Conservation (phyloP, 2,113 vertebrate species). For the Lathamus discolor region DNA sequence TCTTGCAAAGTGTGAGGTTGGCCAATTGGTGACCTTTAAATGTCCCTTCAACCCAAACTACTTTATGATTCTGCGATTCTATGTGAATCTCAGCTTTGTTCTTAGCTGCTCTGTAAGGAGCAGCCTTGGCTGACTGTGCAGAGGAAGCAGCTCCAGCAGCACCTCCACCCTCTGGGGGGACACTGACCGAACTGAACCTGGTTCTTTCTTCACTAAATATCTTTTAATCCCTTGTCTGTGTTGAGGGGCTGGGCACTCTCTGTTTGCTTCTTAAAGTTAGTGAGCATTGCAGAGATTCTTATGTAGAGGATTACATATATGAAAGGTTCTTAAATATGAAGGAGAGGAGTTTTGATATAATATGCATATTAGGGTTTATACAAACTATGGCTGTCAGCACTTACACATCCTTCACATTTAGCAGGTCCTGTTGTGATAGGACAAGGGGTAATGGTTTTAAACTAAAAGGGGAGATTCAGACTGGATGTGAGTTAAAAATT, state of each 20-base stretch:
- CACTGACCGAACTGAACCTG: neutral
- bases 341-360: neutral
- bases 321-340: neutral
- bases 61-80: neutral
- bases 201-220: neutral
- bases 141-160: neutral
- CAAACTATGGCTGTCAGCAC: neutral
- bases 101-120: neutral
- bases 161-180: neutral
- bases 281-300: neutral
- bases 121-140: neutral
- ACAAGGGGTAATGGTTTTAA: neutral
- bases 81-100: neutral
- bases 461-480: neutral
- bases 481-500: neutral
- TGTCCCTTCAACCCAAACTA: neutral
- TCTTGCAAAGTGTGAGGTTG: neutral
- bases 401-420: neutral
- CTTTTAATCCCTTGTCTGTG: neutral
- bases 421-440: neutral
- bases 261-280: neutral
- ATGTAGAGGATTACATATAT: neutral
- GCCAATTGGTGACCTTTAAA: neutral
- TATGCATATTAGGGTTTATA: neutral
- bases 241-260: neutral